Evolutionary conservation across 2,888 invertebrate genomes (phyloP).

Genomic region (Meghimatium bilineatum): DNA sequence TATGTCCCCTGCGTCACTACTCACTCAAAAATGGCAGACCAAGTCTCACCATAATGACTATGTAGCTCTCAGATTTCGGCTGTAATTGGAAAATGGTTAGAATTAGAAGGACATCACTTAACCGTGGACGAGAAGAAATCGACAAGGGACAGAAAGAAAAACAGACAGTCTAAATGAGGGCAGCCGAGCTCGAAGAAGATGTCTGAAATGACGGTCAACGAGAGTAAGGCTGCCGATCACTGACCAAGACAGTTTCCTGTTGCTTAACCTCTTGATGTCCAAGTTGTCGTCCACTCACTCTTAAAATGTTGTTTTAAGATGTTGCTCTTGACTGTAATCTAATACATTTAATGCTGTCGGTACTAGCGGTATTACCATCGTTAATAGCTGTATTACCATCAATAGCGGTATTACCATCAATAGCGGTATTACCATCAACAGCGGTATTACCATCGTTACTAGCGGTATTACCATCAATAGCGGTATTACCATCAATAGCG

Average conservation of each 20-base stretch:
- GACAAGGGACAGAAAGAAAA: conserved; percentile 30
- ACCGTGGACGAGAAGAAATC: background rate
- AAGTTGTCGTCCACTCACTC: background rate
- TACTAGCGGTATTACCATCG: too few relatives aligned
- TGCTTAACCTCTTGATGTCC: background rate
- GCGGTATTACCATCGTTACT: too few relatives aligned
- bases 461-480: too few relatives aligned
- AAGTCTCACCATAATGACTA: conserved; percentile 16
- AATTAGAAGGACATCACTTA: conserved; percentile 46
- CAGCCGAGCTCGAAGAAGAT: background rate
- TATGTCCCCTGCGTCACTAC: conserved; percentile 24
- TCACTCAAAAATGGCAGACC: conserved; percentile 17
- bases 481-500: too few relatives aligned
- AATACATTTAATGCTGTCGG: too few relatives aligned
- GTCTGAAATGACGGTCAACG: background rate
- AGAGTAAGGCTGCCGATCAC: background rate
- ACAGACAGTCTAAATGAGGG: conserved; percentile 1
- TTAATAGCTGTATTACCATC: too few relatives aligned
- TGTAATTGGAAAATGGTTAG: conserved; percentile 43
- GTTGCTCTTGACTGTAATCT: too few relatives aligned
- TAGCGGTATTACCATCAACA: too few relatives aligned
- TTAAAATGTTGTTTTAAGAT: background rate
- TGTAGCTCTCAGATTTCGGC: conserved; percentile 24
- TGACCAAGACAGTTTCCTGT: background rate
- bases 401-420: too few relatives aligned